These are phyloP conservation scores for Sipunculus nudus DNA, from an alignment of 2,888 invertebrate genomes.

Conservation along the genomic window DNA sequence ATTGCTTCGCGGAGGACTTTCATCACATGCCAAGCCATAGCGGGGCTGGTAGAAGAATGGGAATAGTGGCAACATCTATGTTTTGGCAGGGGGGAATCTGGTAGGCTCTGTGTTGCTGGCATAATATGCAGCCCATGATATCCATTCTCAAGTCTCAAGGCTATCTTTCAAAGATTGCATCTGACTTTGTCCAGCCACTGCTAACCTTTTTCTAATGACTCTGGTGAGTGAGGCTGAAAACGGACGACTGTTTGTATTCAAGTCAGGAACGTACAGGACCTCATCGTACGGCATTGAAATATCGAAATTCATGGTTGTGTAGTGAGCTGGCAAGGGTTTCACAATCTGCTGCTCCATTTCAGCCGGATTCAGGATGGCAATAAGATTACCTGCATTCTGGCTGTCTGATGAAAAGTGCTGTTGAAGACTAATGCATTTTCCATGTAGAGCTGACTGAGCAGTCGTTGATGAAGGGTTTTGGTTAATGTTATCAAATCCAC, in stretches of 20 bases:
- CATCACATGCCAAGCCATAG: constrained; percentile 13
- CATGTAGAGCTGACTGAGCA: constrained; percentile 9
- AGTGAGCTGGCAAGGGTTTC: constrained; percentile 5
- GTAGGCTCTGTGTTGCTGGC: background rate
- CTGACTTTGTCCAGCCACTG: constrained; percentile 4
- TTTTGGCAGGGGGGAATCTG: background rate
- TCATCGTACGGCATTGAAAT: constrained; percentile 11
- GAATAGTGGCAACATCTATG: background rate
- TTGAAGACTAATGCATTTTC: constrained; percentile 11
- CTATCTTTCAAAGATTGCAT: background rate
- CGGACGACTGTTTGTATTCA: constrained; percentile 4
- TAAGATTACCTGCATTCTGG: constrained; percentile 3
- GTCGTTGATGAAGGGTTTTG: constrained; percentile 10
- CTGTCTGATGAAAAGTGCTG: constrained; percentile 9
- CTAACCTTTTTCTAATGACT: no score
- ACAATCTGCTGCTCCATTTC: constrained; percentile 7
- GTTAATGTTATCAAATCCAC: background rate
- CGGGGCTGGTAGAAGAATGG: background rate
- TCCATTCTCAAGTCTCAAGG: background rate
- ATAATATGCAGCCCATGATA: constrained; percentile 6
- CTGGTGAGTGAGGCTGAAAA: background rate
- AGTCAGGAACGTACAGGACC: constrained; percentile 7
- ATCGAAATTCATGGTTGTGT: constrained; percentile 11
- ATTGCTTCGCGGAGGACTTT: constrained; percentile 8
- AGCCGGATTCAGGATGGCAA: constrained; percentile 7